These are phyloP conservation scores for Dromaius novaehollandiae DNA, from an alignment of 2,113 vertebrate genomes.

Conservation along the genomic window DNA sequence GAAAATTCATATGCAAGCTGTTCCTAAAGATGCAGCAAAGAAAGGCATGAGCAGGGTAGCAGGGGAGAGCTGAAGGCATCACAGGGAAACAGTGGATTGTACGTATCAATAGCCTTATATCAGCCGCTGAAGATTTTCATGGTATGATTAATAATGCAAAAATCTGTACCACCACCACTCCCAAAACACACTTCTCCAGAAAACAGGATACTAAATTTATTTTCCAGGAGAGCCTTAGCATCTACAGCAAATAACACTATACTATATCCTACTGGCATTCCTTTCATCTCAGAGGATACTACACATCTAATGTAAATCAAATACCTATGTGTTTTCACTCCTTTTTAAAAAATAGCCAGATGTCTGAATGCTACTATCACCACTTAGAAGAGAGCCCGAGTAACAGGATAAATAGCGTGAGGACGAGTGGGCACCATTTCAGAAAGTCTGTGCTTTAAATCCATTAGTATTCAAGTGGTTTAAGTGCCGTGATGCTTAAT, in stretches of 20 bases:
- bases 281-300: background rate
- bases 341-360: background rate
- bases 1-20: background rate
- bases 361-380: background rate
- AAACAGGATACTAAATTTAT: background rate
- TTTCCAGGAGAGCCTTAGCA: background rate
- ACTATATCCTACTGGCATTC: background rate
- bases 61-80: background rate
- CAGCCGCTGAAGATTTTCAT: background rate
- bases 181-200: background rate
- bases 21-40: background rate
- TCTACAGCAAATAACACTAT: background rate
- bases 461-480: background rate
- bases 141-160: background rate
- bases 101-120: background rate
- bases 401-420: background rate
- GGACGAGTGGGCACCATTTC: conserved; percentile 12
- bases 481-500: background rate
- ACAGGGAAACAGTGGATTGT: background rate
- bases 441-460: conserved; percentile 19
- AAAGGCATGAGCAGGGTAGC: background rate
- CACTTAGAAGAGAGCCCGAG: background rate
- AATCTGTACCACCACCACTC: too few species aligned
- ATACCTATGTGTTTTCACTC: background rate
- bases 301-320: background rate